phyloP scores from a whole-genome alignment of 1,140 invertebrate genomes.

The Phymorhynchus buccinoides region DNA sequence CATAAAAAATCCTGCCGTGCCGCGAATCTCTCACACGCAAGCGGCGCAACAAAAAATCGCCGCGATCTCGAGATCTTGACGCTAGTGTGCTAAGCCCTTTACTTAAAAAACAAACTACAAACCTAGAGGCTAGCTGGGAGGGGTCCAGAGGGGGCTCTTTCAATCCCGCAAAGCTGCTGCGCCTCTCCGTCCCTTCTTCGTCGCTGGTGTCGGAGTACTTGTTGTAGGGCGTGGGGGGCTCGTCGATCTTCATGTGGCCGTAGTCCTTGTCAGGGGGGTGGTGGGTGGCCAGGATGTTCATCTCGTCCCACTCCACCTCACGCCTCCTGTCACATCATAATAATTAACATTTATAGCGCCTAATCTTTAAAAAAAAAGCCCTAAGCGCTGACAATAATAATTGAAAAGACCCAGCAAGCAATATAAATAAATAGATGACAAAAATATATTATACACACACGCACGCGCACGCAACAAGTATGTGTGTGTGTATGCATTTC shows the following conservation, averaged over 20 bases:
- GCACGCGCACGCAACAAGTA: no score
- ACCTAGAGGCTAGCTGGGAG: conserved; percentile 81
- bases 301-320: conserved; percentile 96
- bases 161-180: conserved; percentile 71
- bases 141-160: conserved; percentile 80
- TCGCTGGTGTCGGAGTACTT: conserved; percentile 80
- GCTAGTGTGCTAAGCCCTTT: neutral
- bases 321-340: conserved; percentile 48
- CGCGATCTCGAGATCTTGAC: no score
- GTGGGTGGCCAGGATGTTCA: conserved; percentile 98
- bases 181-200: conserved; percentile 73
- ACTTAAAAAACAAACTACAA: conserved; percentile 72
- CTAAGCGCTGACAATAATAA: no score
- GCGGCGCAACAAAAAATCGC: no score
- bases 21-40: no score
- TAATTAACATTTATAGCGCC: no score
- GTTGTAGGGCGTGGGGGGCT: conserved; percentile 93
- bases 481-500: no score
- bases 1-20: no score
- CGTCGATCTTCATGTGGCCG: conserved; percentile 99
- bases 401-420: no score
- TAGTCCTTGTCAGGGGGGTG: conserved; percentile 99
- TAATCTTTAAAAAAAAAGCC: no score
- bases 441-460: no score
- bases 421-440: no score